Base-by-base conservation (phyloP, 2,888 invertebrate species). In the Cheilosia scutellata region DNA sequence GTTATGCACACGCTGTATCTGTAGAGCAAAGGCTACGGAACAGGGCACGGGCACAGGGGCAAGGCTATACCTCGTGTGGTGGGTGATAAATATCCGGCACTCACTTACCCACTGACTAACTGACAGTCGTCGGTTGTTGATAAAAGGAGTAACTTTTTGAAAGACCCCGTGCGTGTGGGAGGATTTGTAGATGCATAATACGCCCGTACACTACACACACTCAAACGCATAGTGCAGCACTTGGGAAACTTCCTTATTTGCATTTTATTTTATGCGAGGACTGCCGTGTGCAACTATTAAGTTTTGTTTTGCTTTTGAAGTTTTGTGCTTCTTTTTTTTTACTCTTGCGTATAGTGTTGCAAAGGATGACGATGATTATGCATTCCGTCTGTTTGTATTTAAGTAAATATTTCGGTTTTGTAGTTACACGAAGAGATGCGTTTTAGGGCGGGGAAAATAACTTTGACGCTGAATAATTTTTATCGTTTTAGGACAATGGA, bases 221-320 rank as follows among this genome's bases (percentile, higher is more conserved):
- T 33, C 29, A 47, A 7, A 29, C 29, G 2, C 9, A 25, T 9
- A 31, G 53, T 53, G 40, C 20, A 68, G 20, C 76, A 68, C 70
- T 70, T 71, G 63, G 63, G 63, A 71, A 58, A 72, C 65, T 79
- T 79, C 65, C 79, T 79, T 60, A 72, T 79, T 79, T 79, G 72
- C 79, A 72, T 72, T 72, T 72, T 58, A 66, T 51, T 72, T 65
- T 72, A 72, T 72, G 58, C 78, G 31, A 63, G 70, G 20, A 63
- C 53, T 70, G 58, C 70, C 40, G 33, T 70, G 55, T 62, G 51
- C 13, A 70, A 78, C 78, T 78, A 63, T 71, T 63, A 60, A 53
- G 42, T 78, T 70, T 71, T 78, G 47, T 63, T 71, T 71, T 78
- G 37, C 20, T 44, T 44, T 44, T 44, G 2, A 44, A 44, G 6